These are phyloP conservation scores for Drosophila funebris DNA, from an alignment of 1,140 invertebrate species.

Conservation along the genomic window DNA sequence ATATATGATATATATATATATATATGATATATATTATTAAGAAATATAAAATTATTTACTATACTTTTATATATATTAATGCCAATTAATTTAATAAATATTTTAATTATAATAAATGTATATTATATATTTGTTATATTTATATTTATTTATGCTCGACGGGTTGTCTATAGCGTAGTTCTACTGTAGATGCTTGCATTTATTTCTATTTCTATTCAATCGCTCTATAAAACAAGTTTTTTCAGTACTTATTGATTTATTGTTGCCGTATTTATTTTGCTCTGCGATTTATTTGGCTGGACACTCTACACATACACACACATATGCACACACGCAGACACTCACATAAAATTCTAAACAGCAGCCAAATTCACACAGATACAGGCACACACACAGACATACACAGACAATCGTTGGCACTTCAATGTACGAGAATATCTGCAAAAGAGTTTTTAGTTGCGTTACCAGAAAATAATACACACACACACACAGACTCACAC, in stretches of 20 bases:
- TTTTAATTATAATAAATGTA: background rate
- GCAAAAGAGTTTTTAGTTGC: constrained; percentile 68
- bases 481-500: constrained; percentile 35
- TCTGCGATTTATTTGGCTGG: constrained; percentile 61
- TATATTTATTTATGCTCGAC: background rate
- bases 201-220: background rate
- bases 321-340: constrained; percentile 13
- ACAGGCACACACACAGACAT: constrained; percentile 4
- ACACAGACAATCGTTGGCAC: constrained; percentile 18
- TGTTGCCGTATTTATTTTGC: constrained; percentile 64
- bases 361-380: constrained; percentile 45
- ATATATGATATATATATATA: too few relatives aligned
- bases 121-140: background rate
- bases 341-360: constrained; percentile 56
- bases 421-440: constrained; percentile 50
- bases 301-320: constrained; percentile 30
- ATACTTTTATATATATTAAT: too few relatives aligned
- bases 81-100: background rate
- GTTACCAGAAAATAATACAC: constrained; percentile 60
- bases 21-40: too few relatives aligned
- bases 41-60: too few relatives aligned
- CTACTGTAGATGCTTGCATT: background rate
- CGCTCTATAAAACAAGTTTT: constrained; percentile 29
- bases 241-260: constrained; percentile 72
- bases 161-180: background rate